Evolutionary conservation across 2,888 invertebrate species (phyloP).

Genomic region (Phalera bucephala): DNA sequence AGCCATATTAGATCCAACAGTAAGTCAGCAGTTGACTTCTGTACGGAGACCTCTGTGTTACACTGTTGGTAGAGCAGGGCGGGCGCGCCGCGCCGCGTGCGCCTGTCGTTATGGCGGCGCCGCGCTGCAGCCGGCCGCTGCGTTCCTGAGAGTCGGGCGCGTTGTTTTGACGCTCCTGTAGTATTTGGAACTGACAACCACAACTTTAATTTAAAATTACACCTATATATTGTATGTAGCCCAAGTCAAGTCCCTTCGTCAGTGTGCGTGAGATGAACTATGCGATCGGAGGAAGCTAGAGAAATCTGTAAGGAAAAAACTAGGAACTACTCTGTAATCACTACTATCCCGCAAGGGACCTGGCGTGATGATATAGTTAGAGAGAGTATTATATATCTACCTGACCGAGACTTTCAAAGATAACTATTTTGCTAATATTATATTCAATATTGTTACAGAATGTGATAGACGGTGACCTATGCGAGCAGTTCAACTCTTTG

Average conservation of each 20-base stretch:
- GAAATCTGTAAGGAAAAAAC: too few species aligned
- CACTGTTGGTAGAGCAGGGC: constrained; percentile 69
- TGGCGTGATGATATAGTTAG: too few species aligned
- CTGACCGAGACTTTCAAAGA: too few species aligned
- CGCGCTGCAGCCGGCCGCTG: constrained; percentile 36
- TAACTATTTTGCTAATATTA: too few species aligned
- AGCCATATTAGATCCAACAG: constrained; percentile 44
- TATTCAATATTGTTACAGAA: constrained; percentile 86
- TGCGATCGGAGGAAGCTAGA: too few species aligned
- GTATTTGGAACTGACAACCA: constrained; percentile 69
- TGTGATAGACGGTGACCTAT: constrained; percentile 99
- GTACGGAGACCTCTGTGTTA: constrained; percentile 60
- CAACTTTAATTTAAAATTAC: too few species aligned
- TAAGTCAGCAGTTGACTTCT: constrained; percentile 68
- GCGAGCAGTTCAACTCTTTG: constrained; percentile 98
- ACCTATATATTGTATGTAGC: too few species aligned
- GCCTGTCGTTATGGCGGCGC: constrained; percentile 61
- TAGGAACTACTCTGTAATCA: too few species aligned
- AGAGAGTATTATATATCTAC: too few species aligned
- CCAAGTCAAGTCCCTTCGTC: too few species aligned
- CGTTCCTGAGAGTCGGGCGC: constrained; percentile 75
- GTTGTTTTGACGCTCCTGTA: constrained; percentile 51
- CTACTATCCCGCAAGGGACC: too few species aligned
- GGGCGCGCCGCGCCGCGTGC: constrained; percentile 33
- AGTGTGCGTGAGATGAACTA: too few species aligned